Evolutionary conservation across 2,797 vertebrate species (phyloP).

Genomic region (Anguilla obscura): DNA sequence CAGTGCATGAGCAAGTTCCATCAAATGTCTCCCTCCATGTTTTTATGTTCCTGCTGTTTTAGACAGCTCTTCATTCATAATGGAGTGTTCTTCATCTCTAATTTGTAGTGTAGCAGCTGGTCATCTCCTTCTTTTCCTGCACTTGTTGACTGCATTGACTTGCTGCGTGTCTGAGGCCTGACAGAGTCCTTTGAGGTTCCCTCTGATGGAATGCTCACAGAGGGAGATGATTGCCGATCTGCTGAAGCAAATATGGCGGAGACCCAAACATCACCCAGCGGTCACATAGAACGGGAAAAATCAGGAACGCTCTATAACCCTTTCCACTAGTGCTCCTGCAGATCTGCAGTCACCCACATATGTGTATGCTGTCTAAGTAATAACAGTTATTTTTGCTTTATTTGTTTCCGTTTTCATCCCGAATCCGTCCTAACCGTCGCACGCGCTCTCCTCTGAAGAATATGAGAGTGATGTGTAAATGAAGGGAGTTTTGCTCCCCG

Average conservation of each 20-base stretch:
- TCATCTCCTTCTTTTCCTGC: background rate
- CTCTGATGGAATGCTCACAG: background rate
- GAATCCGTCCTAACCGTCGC: background rate
- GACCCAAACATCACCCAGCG: constrained; percentile 53
- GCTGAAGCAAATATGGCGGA: constrained; percentile 50
- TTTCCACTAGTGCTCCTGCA: background rate
- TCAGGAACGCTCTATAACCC: background rate
- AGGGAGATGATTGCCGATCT: constrained; percentile 35
- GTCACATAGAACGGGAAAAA: constrained; percentile 26
- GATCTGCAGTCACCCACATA: background rate
- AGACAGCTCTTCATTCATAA: background rate
- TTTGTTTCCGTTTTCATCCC: background rate
- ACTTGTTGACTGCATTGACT: background rate
- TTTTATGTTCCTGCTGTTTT: background rate
- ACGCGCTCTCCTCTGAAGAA: constrained; percentile 27
- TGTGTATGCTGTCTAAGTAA: background rate
- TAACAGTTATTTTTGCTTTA: background rate
- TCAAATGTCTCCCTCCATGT: background rate
- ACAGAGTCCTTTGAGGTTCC: constrained; percentile 27
- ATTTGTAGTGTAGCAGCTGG: background rate
- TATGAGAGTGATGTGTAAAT: constrained; percentile 32
- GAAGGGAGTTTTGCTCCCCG: constrained; percentile 6
- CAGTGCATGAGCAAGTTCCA: background rate
- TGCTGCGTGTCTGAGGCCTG: background rate
- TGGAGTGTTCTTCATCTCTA: background rate